A percentile compares a stretch with the other conserved stretches of the same genome.
Evolutionary conservation across 2,888 invertebrate species (phyloP).

Genomic region (Ischnura elegans): DNA sequence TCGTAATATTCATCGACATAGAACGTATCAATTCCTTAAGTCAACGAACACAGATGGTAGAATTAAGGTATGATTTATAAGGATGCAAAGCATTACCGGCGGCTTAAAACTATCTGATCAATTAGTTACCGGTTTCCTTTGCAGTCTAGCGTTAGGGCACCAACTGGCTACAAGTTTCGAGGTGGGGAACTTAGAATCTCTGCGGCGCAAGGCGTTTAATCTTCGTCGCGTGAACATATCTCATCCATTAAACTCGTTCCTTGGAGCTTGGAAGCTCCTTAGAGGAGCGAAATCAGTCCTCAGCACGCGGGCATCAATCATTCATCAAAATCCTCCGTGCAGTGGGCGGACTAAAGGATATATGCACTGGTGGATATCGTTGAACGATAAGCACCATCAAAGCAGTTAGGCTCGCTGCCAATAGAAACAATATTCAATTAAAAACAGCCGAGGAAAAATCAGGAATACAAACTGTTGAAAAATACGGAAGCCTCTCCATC

Average conservation of each 20-base stretch:
- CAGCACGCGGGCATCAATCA: background rate
- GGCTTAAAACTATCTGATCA: background rate
- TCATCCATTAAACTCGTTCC: background rate
- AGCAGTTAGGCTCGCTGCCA: background rate
- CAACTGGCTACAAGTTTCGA: background rate
- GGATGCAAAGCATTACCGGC: too few species aligned
- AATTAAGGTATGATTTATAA: too few species aligned
- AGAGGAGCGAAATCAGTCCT: background rate
- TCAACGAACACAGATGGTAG: too few species aligned
- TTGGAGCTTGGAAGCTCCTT: background rate
- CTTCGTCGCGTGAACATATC: background rate
- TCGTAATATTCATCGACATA: too few species aligned
- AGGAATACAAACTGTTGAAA: background rate
- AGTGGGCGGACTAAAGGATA: background rate
- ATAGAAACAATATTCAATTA: background rate
- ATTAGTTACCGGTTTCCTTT: background rate
- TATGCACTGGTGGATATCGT: background rate
- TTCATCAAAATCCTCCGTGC: background rate
- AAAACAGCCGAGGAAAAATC: background rate
- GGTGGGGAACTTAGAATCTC: background rate
- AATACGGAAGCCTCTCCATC: background rate
- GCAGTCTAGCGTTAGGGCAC: background rate
- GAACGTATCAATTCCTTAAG: too few species aligned
- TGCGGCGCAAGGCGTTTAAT: background rate
- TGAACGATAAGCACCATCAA: background rate